Conservation (phyloP, 23 tunicate genomes). For the Styela clava region DNA sequence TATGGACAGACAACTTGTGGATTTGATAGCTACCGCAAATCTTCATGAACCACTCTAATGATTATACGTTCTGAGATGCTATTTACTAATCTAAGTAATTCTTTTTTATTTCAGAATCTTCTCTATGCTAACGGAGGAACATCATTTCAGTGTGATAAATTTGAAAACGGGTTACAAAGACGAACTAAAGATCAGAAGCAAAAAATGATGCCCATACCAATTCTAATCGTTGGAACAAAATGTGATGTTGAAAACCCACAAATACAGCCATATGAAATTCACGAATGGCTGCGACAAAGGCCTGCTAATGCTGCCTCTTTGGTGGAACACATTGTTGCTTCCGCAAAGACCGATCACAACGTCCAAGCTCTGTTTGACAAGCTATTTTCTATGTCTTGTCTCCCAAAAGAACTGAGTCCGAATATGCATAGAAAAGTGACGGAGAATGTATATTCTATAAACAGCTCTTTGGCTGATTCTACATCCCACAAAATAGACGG, state of each 20-base stretch:
- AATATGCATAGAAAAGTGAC: conserved; percentile 83
- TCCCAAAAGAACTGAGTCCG: conserved; percentile 75
- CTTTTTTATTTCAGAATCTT: neutral
- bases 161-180: conserved; percentile 14
- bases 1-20: too few relatives aligned
- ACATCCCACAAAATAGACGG: neutral
- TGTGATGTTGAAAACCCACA: conserved; percentile 37
- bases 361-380: conserved; percentile 54
- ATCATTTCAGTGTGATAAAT: conserved; percentile 9
- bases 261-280: conserved; percentile 13
- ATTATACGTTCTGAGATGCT: too few relatives aligned
- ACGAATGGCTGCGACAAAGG: conserved; percentile 33
- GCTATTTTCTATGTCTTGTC: conserved; percentile 46
- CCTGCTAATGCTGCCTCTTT: neutral
- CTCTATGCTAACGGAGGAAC: conserved; percentile 4
- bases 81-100: too few relatives aligned
- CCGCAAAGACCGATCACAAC: conserved; percentile 50
- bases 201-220: conserved; percentile 28
- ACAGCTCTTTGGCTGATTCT: conserved; percentile 8
- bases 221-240: conserved; percentile 63
- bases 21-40: too few relatives aligned
- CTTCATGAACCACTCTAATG: too few relatives aligned
- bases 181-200: neutral
- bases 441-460: conserved; percentile 25
- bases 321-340: conserved; percentile 45